Base-by-base conservation (phyloP, 2,888 invertebrate genomes). In the Drosophila paranaensis region DNA sequence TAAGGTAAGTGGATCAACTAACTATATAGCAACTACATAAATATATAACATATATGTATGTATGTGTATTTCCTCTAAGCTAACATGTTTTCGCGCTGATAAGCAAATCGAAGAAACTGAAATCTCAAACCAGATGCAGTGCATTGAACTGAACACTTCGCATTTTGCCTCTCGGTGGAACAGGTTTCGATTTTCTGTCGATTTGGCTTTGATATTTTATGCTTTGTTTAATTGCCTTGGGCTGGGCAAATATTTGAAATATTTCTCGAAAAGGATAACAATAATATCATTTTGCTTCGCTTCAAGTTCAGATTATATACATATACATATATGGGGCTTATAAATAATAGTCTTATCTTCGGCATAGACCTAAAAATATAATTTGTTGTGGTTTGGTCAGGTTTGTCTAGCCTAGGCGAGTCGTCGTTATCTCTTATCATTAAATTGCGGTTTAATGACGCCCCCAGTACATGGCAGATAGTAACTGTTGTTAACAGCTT, bases 1-100 rank as follows among this genome's bases (percentile, higher is more conserved):
- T 76, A 96, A 97, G 95, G 97, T 97, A 93, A 93, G 94, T 89
- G 71, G 74, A 77, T 35, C 58, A 72, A 55, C 51, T 40, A n/a
- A 6, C 25, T 39, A 53, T 35, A 20, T 20, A 20, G 27, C 4
- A 16, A 35, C 50, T 16, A 16, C 6, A 33, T 33, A 14, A 5
- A 33, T 8, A 25, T 27, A 46, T 4, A 6, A 6, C 8, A 27
- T 20, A 53, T 14, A 14, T 37, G 35, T 50, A 16, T 9, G 2
- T 20, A 25, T 25, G 37, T 39, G 0, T 27, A n/a, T 27, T 25
- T 43, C 55, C 55, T 14, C 33, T 37, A 51, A 71, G 55, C 55
- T 39, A 65, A 61, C 74, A 33, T 50, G 74, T 79, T 79, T 39
- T 45, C 50, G 27, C 14, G 11, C 46, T 78, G 78, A 78, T 78